Evolutionary conservation across 2,797 vertebrate species (phyloP).

Genomic region (Hyperoplus immaculatus): DNA sequence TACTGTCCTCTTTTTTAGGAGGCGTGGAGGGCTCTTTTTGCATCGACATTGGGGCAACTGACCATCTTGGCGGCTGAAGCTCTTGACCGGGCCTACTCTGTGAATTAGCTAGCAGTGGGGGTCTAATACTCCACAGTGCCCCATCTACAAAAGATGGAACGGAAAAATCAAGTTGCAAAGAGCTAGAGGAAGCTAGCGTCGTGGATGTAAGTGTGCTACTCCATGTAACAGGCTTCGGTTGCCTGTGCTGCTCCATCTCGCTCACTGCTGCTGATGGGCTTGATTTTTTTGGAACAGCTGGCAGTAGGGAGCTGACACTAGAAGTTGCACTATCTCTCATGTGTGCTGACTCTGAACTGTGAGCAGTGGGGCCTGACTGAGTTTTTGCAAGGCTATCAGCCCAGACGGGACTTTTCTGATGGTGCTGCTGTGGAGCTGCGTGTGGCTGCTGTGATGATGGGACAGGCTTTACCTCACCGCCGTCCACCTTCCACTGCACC

Average conservation of each 20-base stretch:
- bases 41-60: constrained; percentile 46
- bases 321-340: constrained; percentile 57
- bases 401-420: constrained; percentile 69
- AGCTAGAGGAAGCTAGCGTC: constrained; percentile 58
- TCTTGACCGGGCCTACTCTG: constrained; percentile 67
- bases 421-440: constrained; percentile 52
- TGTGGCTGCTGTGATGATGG: constrained; percentile 69
- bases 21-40: constrained; percentile 62
- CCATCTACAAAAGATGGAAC: constrained; percentile 67
- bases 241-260: constrained; percentile 70
- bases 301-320: constrained; percentile 42
- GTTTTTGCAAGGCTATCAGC: constrained; percentile 53
- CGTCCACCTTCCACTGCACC: constrained; percentile 79
- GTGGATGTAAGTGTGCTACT: constrained; percentile 61
- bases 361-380: constrained; percentile 60
- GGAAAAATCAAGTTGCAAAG: constrained; percentile 62
- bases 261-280: constrained; percentile 50
- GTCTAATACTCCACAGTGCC: constrained; percentile 77
- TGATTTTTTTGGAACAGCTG: constrained; percentile 59
- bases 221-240: constrained; percentile 62
- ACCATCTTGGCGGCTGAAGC: constrained; percentile 73
- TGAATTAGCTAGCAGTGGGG: constrained; percentile 57
- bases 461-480: constrained; percentile 73
- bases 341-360: constrained; percentile 58
- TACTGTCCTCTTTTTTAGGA: constrained; percentile 73